Evolutionary conservation across 2,797 vertebrate genomes (phyloP).

Genomic region (Zenarchopterus dispar): DNA sequence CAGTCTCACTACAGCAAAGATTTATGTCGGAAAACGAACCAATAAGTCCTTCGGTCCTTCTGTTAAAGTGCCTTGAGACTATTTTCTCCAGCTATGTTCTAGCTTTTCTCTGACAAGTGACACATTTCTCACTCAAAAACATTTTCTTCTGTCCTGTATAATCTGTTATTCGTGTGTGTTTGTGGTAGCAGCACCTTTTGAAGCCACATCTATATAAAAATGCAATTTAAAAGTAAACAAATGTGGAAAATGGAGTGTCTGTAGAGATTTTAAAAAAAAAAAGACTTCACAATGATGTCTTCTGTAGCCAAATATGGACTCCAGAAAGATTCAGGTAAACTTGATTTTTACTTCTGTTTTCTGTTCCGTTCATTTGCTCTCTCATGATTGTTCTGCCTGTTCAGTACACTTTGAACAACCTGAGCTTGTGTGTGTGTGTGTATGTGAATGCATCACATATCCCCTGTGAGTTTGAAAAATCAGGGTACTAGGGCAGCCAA

Average conservation of each 20-base stretch:
- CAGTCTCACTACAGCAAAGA: constrained; percentile 20
- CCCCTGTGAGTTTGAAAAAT: constrained; percentile 56
- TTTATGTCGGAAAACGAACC: constrained; percentile 34
- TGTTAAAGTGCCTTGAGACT: constrained; percentile 34
- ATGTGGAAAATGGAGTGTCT: constrained; percentile 7
- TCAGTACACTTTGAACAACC: constrained; percentile 41
- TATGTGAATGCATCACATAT: constrained; percentile 39
- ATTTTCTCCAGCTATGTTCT: constrained; percentile 32
- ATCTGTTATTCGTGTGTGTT: constrained; percentile 14
- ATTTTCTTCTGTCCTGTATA: constrained; percentile 12
- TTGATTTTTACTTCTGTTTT: constrained; percentile 6
- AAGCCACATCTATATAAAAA: background rate
- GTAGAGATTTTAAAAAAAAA: background rate
- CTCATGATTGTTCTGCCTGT: constrained; percentile 20
- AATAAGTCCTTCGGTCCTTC: constrained; percentile 22
- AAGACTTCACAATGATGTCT: background rate
- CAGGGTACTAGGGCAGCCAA: constrained; percentile 67
- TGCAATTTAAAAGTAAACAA: background rate
- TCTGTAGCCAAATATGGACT: background rate
- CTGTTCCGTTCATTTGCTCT: constrained; percentile 21
- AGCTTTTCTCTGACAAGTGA: constrained; percentile 39
- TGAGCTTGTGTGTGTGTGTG: constrained; percentile 28
- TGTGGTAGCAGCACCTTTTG: background rate
- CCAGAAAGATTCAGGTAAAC: constrained; percentile 14
- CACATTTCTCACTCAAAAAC: constrained; percentile 2